phyloP scores from a whole-genome alignment of 53 echinoderm and acorn worm species.

The Luidia sarsii region DNA sequence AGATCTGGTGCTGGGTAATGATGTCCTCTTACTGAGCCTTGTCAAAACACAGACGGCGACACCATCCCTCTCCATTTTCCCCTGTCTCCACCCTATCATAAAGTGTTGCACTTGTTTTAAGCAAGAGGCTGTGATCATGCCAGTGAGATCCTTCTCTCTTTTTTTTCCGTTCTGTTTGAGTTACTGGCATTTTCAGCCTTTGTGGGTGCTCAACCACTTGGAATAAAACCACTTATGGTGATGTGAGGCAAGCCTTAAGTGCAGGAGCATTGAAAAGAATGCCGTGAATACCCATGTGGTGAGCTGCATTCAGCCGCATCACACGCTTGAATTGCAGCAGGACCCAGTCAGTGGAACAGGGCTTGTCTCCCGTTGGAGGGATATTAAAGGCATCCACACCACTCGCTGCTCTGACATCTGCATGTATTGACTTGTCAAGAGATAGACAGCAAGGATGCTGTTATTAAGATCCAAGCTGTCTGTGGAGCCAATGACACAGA shows the following conservation, averaged over 20 bases:
- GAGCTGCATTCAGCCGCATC: neutral
- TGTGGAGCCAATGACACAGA: no score
- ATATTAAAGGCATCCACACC: no score
- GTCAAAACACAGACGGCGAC: slow-evolving; percentile 10
- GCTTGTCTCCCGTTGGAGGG: no score
- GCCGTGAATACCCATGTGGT: slow-evolving; percentile 22
- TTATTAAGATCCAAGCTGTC: no score
- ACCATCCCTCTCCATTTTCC: neutral
- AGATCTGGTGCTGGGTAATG: slow-evolving; percentile 45
- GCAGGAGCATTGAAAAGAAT: slow-evolving; percentile 38
- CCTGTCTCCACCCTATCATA: neutral
- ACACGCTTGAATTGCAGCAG: neutral
- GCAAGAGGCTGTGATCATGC: no score
- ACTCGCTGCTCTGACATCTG: no score
- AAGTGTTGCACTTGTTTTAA: slow-evolving; percentile 31
- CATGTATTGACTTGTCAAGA: no score
- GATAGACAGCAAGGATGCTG: no score
- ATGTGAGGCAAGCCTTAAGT: slow-evolving; percentile 47
- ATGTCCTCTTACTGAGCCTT: slow-evolving; percentile 21
- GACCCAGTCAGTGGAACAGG: no score
- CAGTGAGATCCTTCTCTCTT: neutral
- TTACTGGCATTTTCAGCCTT: neutral
- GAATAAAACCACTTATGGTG: slow-evolving; percentile 43
- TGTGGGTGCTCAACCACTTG: slow-evolving; percentile 34
- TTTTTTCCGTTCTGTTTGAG: neutral